These are phyloP conservation scores for Hydrotaea cyrtoneurina DNA, from an alignment of 2,888 invertebrate species.

Conservation along the genomic window DNA sequence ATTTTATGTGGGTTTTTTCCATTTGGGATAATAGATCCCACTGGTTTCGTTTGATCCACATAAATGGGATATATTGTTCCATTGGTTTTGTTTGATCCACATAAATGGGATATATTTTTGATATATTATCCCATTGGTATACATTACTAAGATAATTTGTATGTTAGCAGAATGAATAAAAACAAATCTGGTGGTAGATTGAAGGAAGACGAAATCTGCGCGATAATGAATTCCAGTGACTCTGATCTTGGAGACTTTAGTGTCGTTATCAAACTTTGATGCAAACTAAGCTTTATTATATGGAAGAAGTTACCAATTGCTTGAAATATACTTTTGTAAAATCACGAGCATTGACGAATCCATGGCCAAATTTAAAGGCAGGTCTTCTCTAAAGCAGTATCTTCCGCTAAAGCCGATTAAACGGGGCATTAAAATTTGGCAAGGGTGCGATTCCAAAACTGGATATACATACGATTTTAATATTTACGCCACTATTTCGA, in stretches of 20 bases:
- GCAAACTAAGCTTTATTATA: too few species aligned
- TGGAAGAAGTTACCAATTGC: too few species aligned
- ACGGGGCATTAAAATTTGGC: constrained; percentile 55
- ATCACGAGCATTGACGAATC: constrained; percentile 62
- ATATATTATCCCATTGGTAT: background rate
- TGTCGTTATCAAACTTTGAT: too few species aligned
- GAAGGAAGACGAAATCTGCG: background rate
- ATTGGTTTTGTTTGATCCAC: too few species aligned
- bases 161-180: background rate
- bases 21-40: too few species aligned
- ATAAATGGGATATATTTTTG: too few species aligned
- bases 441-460: background rate
- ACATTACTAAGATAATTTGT: background rate
- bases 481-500: too few species aligned
- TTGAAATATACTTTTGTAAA: too few species aligned
- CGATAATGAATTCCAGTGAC: constrained; percentile 1
- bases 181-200: background rate
- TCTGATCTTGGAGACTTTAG: constrained; percentile 39
- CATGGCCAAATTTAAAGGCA: constrained; percentile 65
- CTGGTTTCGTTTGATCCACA: too few species aligned
- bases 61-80: too few species aligned
- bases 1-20: too few species aligned
- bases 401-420: constrained; percentile 62
- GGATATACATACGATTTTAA: too few species aligned
- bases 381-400: constrained; percentile 57